phyloP scores from a whole-genome alignment of 2,797 vertebrate species.

The Macropus fuliginosus region DNA sequence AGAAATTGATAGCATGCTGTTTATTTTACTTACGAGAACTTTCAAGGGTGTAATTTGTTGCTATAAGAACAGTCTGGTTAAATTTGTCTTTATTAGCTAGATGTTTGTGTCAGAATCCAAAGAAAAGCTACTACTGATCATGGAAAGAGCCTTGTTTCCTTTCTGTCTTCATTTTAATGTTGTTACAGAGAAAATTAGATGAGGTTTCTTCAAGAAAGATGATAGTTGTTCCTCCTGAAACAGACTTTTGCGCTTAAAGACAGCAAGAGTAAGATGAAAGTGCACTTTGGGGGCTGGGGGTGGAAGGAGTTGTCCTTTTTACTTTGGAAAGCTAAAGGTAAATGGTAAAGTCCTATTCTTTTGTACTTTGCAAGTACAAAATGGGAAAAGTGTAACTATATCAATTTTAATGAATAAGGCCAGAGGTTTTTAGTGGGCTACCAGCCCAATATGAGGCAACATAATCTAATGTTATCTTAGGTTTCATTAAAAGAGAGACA shows the following conservation, averaged over 20 bases:
- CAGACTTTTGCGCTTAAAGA: conserved; percentile 27
- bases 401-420: background rate
- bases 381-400: background rate
- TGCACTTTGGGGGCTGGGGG: background rate
- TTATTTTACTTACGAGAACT: conserved; percentile 10
- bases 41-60: conserved; percentile 17
- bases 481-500: background rate
- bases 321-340: background rate
- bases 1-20: conserved; percentile 12
- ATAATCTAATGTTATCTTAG: background rate
- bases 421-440: background rate
- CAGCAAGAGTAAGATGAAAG: conserved; percentile 10
- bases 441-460: background rate
- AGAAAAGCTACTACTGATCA: background rate
- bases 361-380: background rate
- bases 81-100: background rate
- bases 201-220: background rate
- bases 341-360: background rate
- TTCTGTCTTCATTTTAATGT: background rate
- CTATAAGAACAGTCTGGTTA: background rate
- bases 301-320: background rate
- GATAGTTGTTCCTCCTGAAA: background rate
- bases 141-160: background rate
- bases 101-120: background rate
- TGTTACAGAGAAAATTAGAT: background rate